Conservation (phyloP, 2,113 vertebrate species). For the Chinchilla lanigera region DNA sequence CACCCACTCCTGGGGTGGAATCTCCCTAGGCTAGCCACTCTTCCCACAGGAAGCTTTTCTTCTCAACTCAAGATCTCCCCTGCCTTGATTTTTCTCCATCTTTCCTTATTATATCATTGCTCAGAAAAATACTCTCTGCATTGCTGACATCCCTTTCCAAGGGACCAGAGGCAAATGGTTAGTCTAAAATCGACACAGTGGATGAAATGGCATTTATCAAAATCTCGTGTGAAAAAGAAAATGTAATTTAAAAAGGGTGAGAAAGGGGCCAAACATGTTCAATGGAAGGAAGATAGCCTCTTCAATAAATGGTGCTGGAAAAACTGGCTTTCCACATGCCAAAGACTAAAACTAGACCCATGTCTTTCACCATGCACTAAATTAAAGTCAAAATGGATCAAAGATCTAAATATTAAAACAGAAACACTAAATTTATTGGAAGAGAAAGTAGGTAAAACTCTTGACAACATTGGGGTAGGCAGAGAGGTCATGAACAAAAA, state of each 20-base stretch:
- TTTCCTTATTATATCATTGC: not conserved
- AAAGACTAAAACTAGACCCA: too few relatives aligned
- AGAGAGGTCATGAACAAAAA: too few relatives aligned
- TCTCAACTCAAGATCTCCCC: not conserved
- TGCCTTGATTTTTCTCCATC: not conserved
- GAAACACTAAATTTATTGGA: too few relatives aligned
- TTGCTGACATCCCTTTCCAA: not conserved
- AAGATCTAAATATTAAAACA: too few relatives aligned
- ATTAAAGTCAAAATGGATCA: too few relatives aligned
- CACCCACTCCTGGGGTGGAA: not conserved
- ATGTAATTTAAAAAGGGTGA: not conserved
- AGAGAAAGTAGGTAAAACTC: too few relatives aligned
- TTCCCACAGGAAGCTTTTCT: slow-evolving; percentile 14
- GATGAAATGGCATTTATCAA: not conserved
- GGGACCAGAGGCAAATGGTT: not conserved
- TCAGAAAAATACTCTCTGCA: not conserved
- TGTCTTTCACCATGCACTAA: too few relatives aligned
- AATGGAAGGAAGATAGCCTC: too few relatives aligned
- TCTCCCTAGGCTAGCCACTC: not conserved
- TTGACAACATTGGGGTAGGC: too few relatives aligned
- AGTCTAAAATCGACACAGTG: not conserved
- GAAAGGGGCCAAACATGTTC: too few relatives aligned
- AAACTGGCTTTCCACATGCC: too few relatives aligned
- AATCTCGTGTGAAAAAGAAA: not conserved
- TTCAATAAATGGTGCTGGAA: too few relatives aligned